These are phyloP conservation scores for Umimayanthus chanpuru DNA, from an alignment of 92 coral and sea anemone species.

Conservation along the genomic window DNA sequence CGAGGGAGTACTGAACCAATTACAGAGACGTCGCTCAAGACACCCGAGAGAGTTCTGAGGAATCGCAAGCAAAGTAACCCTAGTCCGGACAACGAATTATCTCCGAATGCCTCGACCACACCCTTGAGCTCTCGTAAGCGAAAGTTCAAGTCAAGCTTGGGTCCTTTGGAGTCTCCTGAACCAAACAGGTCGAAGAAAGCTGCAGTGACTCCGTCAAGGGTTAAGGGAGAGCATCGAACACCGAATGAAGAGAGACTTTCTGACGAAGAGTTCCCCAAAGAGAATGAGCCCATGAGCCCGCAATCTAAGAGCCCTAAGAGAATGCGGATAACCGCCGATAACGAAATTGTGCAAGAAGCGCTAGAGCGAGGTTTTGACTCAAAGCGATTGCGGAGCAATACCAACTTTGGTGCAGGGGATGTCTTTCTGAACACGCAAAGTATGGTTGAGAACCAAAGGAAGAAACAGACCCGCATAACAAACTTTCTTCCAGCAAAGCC, in stretches of 20 bases:
- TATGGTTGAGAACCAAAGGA: neutral
- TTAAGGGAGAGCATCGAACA: constrained; percentile 1
- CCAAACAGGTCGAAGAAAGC: neutral
- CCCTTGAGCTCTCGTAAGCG: constrained; percentile 34
- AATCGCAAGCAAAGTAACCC: constrained; percentile 23
- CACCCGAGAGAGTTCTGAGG: constrained; percentile 42
- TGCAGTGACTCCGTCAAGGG: constrained; percentile 2
- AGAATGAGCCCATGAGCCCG: constrained; percentile 43
- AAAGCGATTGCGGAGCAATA: constrained; percentile 29
- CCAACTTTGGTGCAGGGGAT: constrained; percentile 9
- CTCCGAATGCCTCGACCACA: neutral
- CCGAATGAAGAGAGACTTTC: constrained; percentile 13
- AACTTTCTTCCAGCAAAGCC: constrained; percentile 18
- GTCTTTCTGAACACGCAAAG: constrained; percentile 31
- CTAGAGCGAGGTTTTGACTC: constrained; percentile 40
- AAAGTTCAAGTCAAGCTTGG: neutral
- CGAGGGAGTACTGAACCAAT: constrained; percentile 3
- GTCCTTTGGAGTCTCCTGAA: constrained; percentile 1
- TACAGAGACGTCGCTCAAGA: constrained; percentile 4
- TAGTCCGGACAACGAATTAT: constrained; percentile 2
- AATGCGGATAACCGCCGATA: constrained; percentile 41
- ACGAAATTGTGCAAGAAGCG: constrained; percentile 43
- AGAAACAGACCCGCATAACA: constrained; percentile 34
- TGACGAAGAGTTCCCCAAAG: constrained; percentile 43
- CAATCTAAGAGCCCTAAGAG: constrained; percentile 37